A percentile compares a stretch with the other conserved stretches of the same genome.
phyloP scores from a whole-genome alignment of 2,888 invertebrate genomes.

The Scaptomyza cyrtandrae region DNA sequence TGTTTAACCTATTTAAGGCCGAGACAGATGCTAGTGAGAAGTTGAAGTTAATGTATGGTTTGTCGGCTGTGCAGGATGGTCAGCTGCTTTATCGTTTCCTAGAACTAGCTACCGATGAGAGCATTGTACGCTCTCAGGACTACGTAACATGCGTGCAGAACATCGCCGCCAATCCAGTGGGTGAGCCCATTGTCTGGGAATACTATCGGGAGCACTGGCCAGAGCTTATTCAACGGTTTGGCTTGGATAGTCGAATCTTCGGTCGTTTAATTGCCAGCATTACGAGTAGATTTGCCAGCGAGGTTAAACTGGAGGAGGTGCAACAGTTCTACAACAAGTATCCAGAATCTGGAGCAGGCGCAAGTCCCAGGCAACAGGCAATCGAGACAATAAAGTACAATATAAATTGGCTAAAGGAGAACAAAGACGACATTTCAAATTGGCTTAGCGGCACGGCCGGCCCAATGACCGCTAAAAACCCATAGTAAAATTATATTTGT shows the following conservation, averaged over 20 bases:
- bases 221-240: constrained; percentile 89
- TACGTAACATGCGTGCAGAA: constrained; percentile 89
- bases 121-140: constrained; percentile 92
- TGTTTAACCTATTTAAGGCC: constrained; percentile 89
- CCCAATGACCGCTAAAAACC: constrained; percentile 40
- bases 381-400: constrained; percentile 91
- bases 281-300: constrained; percentile 88
- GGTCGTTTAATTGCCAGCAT: constrained; percentile 90
- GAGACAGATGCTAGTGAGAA: constrained; percentile 93
- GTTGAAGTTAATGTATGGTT: constrained; percentile 88
- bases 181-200: constrained; percentile 91
- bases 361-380: constrained; percentile 88
- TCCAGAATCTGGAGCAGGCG: constrained; percentile 94
- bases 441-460: constrained; percentile 86
- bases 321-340: constrained; percentile 89
- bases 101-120: constrained; percentile 89
- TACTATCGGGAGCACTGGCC: constrained; percentile 92
- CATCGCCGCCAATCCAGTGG: constrained; percentile 90
- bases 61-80: constrained; percentile 88
- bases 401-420: constrained; percentile 90
- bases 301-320: constrained; percentile 89
- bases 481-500: constrained; percentile 12
- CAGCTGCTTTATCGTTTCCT: constrained; percentile 88
- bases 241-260: constrained; percentile 91
- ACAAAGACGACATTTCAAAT: constrained; percentile 86